Base-by-base conservation (phyloP, 2,797 vertebrate genomes). In the Chloroceryle inda region DNA sequence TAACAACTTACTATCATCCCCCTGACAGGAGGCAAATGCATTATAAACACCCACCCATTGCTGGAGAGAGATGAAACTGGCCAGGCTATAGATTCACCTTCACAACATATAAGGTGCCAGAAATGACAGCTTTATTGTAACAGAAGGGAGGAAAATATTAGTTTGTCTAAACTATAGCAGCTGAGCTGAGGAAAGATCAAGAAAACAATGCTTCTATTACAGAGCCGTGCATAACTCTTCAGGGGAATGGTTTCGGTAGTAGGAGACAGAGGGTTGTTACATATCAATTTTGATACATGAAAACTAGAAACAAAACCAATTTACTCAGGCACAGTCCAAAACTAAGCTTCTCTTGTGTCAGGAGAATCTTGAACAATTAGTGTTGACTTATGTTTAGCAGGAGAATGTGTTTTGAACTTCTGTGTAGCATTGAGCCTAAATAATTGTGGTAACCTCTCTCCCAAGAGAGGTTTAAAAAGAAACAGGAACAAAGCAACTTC, bases 11-110 rank as follows among this genome's bases (percentile, higher is more conserved):
- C 92, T 92, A 86, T 96, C 84, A 85, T 95, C 61, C 92, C 77
- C 82, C 88, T 96, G 96, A 95, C 96, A 94, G 90, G 62, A 97
- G 92, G 92, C 74, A 96, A 93, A 94, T 82, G 86, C 87, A 92
- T 94, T 91, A 88, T 96, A 96, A 96, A 96, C 83, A 93, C 75
- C 58, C 81, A 89, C 3, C 58, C 64, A n/a, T 49, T 96, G 90
- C 91, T 92, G 89, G 92, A 76, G 89, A 96, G 88, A 95, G 85
- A 95, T 94, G 90, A 93, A 94, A 88, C 80, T 8, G 10, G 61
- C 75, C 68, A 52, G 80, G 88, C 87, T 93, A 79, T 97, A 94
- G 84, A 96, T 97, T 94, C 72, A 88, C 85, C 56, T 83, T 95
- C 88, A 93, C 90, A 74, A 92, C 85, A 56, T 88, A 96, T 67